Evolutionary conservation across 1,140 invertebrate species (phyloP), one percentile per base, ranked within the genome.

Genomic region (Artemia franciscana): DNA sequence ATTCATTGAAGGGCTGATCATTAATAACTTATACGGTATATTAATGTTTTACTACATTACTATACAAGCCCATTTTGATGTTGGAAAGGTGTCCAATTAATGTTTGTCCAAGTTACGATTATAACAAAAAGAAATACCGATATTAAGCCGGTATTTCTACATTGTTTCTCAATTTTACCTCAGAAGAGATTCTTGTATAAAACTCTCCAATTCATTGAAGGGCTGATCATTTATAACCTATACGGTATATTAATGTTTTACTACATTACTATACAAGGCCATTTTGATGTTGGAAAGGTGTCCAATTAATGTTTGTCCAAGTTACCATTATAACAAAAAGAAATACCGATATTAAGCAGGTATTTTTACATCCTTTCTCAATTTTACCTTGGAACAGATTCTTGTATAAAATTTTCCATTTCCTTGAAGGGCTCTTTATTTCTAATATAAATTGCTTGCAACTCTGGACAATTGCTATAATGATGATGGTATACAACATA

Each of bases 361-460:
- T 7, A n/a, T 39, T 39, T 7, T 39, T n/a, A 7, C n/a, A 39
- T n/a, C 30, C n/a, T 7, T 7, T 39, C n/a, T 39, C n/a, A n/a
- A 39, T 39, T 51, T 51, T 51, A 51, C 39, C 21, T 51, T 51
- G 39, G 21, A 2, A 51, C 39, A 23, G 84, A 79, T 67, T 82
- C 69, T 25, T 80, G 74, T 28, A 95, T 84, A 70, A 95, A 95
- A 2, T 80, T 73, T 68, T 92, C 88, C 57, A 92, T 81, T 76
- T 95, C 88, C 25, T 78, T 79, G 73, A 95, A 95, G 0, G 86
- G 79, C 69, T 86, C 81, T 24, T 78, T 73, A 63, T 80, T 81
- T 65, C 81, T 73, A 61, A 91, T 86, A 68, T 88, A 90, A 5
- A 91, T 70, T 18, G 82, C 76, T 70, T 80, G 79, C n/a, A 87